A percentile compares a stretch with the other conserved stretches of the same genome.
phyloP scores from a whole-genome alignment of 2,113 vertebrate species.

The Tragelaphus strepsiceros region DNA sequence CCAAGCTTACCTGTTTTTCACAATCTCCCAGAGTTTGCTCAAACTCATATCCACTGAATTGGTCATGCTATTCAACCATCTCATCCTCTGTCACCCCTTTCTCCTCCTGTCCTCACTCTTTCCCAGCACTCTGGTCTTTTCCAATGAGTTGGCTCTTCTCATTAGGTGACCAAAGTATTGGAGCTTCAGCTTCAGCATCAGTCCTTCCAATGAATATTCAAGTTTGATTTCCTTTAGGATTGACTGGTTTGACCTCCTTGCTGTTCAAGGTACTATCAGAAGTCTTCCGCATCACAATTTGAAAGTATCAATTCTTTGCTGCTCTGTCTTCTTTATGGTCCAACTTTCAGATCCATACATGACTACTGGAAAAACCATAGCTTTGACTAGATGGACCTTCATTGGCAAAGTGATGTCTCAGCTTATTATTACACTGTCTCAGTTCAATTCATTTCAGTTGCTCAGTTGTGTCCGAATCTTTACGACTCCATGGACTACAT shows the following conservation, averaged over 20 bases:
- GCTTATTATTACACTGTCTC: not conserved
- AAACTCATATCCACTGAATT: not conserved
- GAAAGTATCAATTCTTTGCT: not conserved
- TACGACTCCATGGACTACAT: rapidly evolving
- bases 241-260: not conserved
- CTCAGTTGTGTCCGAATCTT: not conserved
- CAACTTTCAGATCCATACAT: not conserved
- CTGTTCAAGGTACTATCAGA: not conserved
- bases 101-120: not conserved
- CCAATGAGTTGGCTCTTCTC: not conserved
- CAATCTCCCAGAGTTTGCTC: not conserved
- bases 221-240: not conserved
- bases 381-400: not conserved
- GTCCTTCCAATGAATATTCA: not conserved
- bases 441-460: not conserved
- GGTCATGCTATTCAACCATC: not conserved
- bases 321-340: not conserved
- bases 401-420: not conserved
- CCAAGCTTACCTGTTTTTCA: not conserved
- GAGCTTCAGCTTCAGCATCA: not conserved
- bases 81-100: not conserved
- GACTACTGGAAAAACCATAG: not conserved
- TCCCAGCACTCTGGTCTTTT: not conserved
- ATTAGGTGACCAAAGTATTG: not conserved
- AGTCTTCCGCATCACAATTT: not conserved